Evolutionary conservation across 2,888 invertebrate species (phyloP), one percentile per base, ranked within the genome.

Genomic region (Mesoligia furuncula): DNA sequence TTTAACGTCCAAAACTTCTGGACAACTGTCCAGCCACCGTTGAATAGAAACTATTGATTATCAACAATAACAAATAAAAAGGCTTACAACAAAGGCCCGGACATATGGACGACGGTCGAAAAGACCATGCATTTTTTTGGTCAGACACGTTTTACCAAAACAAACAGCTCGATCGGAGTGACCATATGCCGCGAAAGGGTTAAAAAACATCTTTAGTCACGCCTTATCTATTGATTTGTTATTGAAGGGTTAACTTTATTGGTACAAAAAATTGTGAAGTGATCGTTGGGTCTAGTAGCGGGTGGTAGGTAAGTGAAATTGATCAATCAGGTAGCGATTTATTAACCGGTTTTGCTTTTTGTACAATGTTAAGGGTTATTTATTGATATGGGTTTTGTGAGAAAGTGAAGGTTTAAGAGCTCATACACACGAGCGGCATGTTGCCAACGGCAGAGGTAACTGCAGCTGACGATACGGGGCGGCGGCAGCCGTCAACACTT

Each of bases 181-280:
- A 86, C 92, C 94, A 95, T 94, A 94, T 94, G 94, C 87, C 77
- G 85, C 86, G 85, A 90, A 91, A 90, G 92, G 92, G 92, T 92
- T 90, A 80, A 90, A 90, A 86, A 90, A 90, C 80, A 84, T 90
- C 89, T 87, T 84, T 90, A 87, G 92, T 93, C 90, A 93, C 90
- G 91, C 89, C 87, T 91, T 92, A 90, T 93, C 91, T 93, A 93
- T 94, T 92, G 93, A 93, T 93, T 92, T 90, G 83, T 78, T 87
- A 88, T 87, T 86, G 85, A 79, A 85, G 85, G 85, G 84, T 85
- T 85, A 83, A 84, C 66, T 86, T 88, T 88, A 89, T 88, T 81
- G 78, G 79, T 24, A 81, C 42, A 86, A 88, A 87, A 87, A 87
- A 81, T 54, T 67, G 0, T 31, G 7, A 67, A 54, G 39, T 69